Evolutionary conservation across 2,113 vertebrate species (phyloP), one percentile per base, ranked within the genome.

Genomic region (Alces alces): DNA sequence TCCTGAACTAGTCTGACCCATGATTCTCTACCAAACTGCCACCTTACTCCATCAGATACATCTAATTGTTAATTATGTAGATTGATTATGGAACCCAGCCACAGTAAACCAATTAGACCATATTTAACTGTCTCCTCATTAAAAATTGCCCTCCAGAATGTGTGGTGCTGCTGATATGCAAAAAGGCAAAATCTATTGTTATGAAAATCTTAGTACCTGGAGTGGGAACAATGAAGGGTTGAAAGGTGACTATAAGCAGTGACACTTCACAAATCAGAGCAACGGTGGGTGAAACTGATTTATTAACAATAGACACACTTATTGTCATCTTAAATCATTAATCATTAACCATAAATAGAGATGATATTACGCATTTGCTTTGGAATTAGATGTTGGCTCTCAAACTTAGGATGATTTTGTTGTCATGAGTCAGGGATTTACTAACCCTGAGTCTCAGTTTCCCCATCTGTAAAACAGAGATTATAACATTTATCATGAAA

Each of bases 91-190:
- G 64, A 93, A 80, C 36, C 25, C 45, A 76, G 52, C 60, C 91
- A 93, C 52, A 57, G 91, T 64, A 94, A 97, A 92, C 57, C 12
- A 7, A 64, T 88, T 94, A 91, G 66, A 86, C 96, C 79, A 85
- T 45, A 90, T 95, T 85, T 98, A 95, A 88, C 47, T 83, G 57
- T 92, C 33, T 97, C 3, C 50, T 93, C 50, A 92, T 89, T 86
- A 93, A 79, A 96, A 89, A 91, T 55, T 89, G 9, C 30, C 36
- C 27, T 94, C 83, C 73, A 36, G 83, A 86, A 89, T 43, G 33
- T 45, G 76, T 55, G 43, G 21, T 43, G 82, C 13, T 60, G 2
- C 86, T 61, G 33, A 30, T 52, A 88, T 50, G 94, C 76, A 93
- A 91, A 90, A 95, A 88, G 60, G 36, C 33, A 90, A 89, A 94